Evolutionary conservation across 1,140 invertebrate species (phyloP).

Genomic region (Galendromus occidentalis): DNA sequence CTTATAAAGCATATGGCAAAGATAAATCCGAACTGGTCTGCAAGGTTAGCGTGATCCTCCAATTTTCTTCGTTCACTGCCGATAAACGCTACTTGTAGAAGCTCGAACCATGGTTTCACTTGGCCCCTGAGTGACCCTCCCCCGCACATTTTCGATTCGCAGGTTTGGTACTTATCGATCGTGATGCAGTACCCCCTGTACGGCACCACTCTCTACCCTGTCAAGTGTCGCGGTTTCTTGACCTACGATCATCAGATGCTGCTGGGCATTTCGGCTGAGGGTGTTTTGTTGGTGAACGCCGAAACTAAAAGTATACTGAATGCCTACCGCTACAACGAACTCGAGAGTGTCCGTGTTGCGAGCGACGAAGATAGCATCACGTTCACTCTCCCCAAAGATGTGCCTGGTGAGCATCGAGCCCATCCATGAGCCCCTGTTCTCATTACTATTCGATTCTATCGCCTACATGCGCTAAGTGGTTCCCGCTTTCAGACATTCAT

Average conservation of each 20-base stretch:
- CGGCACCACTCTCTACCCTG: slow-evolving; percentile 76
- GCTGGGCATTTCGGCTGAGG: slow-evolving; percentile 73
- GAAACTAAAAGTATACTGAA: slow-evolving; percentile 72
- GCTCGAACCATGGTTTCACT: too few species aligned
- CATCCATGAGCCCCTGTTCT: neutral
- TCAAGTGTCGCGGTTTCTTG: slow-evolving; percentile 76
- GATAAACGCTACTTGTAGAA: too few species aligned
- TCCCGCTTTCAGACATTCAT: slow-evolving; percentile 39
- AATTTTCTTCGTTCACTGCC: too few species aligned
- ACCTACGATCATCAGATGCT: slow-evolving; percentile 53
- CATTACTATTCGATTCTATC: neutral
- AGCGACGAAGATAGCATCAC: slow-evolving; percentile 74
- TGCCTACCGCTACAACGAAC: slow-evolving; percentile 65
- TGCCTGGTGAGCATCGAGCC: slow-evolving; percentile 24
- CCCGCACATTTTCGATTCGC: too few species aligned
- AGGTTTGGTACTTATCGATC: slow-evolving; percentile 66
- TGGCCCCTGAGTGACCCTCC: too few species aligned
- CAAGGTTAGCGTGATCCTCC: slow-evolving; percentile 47
- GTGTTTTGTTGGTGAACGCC: slow-evolving; percentile 64
- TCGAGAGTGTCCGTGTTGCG: slow-evolving; percentile 72
- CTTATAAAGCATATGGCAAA: slow-evolving; percentile 50
- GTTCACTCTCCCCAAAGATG: slow-evolving; percentile 39
- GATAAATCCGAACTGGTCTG: slow-evolving; percentile 72
- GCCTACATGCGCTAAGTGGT: too few species aligned
- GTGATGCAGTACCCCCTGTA: slow-evolving; percentile 93